A percentile compares a stretch with the other conserved stretches of the same genome.
phyloP scores from a whole-genome alignment of 2,797 vertebrate species.

The Peromyscus melanophrys region DNA sequence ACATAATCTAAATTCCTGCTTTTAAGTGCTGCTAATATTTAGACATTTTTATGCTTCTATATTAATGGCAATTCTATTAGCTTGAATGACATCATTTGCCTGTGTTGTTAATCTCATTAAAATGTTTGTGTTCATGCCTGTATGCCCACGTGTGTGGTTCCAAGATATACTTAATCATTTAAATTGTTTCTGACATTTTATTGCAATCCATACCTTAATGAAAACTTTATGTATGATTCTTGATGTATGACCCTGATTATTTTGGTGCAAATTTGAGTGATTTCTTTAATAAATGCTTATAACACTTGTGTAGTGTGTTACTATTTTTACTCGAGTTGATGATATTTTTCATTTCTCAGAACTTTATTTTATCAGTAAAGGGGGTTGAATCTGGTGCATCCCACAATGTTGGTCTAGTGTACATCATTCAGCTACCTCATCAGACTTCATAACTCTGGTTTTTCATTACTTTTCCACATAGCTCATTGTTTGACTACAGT shows the following conservation, averaged over 20 bases:
- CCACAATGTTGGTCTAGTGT: not conserved
- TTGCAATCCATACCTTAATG: not conserved
- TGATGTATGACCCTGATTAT: not conserved
- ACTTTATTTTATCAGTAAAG: too few relatives aligned
- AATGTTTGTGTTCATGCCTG: not conserved
- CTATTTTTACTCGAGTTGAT: not conserved
- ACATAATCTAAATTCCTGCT: not conserved
- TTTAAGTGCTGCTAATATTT: not conserved
- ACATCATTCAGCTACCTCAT: too few relatives aligned
- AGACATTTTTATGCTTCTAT: not conserved
- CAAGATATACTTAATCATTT: slow-evolving; percentile 1
- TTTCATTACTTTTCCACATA: not conserved
- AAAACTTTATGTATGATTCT: not conserved
- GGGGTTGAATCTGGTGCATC: too few relatives aligned
- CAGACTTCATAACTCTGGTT: not conserved
- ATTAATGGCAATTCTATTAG: not conserved
- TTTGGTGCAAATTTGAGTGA: not conserved
- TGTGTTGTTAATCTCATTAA: not conserved
- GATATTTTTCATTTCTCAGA: not conserved
- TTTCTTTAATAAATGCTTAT: not conserved
- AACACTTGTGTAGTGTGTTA: not conserved
- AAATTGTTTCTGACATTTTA: not conserved
- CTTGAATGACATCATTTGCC: not conserved
- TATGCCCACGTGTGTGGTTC: not conserved
- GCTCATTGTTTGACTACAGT: not conserved